Evolutionary conservation across 2,888 invertebrate species (phyloP).

Genomic region (Allygus modestus): DNA sequence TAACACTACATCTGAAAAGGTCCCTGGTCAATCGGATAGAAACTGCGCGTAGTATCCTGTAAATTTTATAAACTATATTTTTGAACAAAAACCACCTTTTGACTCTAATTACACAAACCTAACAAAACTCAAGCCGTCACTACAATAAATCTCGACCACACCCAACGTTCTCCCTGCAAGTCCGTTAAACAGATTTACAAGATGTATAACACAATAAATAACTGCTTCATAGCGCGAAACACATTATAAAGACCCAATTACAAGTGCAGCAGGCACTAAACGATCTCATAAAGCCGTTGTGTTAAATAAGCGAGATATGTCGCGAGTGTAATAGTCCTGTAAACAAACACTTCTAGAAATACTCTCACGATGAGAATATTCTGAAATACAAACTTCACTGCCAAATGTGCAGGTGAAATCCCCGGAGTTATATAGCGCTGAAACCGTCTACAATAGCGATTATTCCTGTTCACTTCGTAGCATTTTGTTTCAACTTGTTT

Average conservation of each 20-base stretch:
- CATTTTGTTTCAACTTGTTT: background rate
- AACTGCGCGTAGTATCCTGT: no score
- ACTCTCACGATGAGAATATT: background rate
- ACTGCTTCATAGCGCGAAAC: background rate
- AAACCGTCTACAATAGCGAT: background rate
- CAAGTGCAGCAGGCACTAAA: background rate
- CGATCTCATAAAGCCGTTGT: background rate
- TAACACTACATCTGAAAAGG: no score
- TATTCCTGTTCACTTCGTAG: background rate
- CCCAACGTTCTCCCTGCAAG: background rate
- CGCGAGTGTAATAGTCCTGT: background rate
- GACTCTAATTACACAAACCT: no score
- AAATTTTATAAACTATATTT: no score
- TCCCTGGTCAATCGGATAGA: no score
- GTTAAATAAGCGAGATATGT: background rate
- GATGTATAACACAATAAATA: constrained; percentile 7
- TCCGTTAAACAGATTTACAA: background rate
- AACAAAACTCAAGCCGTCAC: no score
- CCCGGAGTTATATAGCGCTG: background rate
- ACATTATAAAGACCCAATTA: background rate
- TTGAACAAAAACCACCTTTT: no score
- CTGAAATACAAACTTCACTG: background rate
- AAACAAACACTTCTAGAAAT: background rate
- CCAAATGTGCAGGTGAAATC: background rate
- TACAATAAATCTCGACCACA: no score